Conservation (phyloP, 2,113 vertebrate genomes). For the Pedetes capensis region DNA sequence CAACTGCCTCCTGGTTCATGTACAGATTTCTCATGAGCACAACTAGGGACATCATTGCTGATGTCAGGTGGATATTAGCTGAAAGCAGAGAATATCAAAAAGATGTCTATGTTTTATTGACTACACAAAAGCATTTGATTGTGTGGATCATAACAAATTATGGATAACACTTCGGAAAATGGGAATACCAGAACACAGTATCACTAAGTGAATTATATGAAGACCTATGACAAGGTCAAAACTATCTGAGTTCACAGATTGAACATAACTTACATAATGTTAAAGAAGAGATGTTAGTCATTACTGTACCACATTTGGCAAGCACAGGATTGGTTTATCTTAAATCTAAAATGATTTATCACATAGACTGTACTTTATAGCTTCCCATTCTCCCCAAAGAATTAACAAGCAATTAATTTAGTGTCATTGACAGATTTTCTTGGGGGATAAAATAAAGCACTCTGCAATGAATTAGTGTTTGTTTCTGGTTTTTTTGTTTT, state of each 20-base stretch:
- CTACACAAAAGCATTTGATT: too few relatives aligned
- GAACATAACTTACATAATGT: neutral
- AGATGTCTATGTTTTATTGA: too few relatives aligned
- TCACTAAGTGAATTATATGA: neutral
- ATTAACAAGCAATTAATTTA: slow-evolving; percentile 24
- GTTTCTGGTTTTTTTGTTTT: neutral
- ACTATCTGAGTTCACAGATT: neutral
- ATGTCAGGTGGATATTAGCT: too few relatives aligned
- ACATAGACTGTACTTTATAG: neutral
- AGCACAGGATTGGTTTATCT: neutral
- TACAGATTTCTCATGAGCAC: too few relatives aligned
- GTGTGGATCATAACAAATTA: too few relatives aligned
- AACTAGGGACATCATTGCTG: too few relatives aligned
- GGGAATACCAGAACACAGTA: too few relatives aligned
- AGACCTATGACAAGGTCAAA: neutral
- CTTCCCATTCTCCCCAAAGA: neutral
- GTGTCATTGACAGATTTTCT: slow-evolving; percentile 1
- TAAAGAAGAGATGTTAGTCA: neutral
- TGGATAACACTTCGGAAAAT: too few relatives aligned
- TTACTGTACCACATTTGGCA: neutral
- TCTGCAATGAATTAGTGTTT: slow-evolving; percentile 61
- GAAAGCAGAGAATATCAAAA: too few relatives aligned
- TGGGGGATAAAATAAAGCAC: slow-evolving; percentile 22
- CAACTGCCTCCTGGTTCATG: too few relatives aligned
- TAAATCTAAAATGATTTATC: neutral